phyloP scores from a whole-genome alignment of 1,140 invertebrate genomes.

The Cryptotermes secundus region DNA sequence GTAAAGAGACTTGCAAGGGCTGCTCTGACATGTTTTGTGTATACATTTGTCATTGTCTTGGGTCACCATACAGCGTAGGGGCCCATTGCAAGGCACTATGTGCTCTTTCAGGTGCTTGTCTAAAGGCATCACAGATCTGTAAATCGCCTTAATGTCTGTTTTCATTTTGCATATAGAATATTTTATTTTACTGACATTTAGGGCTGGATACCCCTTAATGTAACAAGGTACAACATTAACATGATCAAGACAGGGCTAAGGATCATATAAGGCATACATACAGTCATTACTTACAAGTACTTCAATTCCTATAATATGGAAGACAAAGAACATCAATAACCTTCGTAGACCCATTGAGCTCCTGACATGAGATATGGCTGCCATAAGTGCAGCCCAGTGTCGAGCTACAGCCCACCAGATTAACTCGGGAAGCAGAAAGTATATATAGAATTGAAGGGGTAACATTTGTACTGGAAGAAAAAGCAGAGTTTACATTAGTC shows the following conservation, averaged over 20 bases:
- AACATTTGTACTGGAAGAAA: constrained; percentile 59
- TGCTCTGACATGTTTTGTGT: too few relatives aligned
- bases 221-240: not conserved
- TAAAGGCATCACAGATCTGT: too few relatives aligned
- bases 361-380: not conserved
- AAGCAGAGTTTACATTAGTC: constrained; percentile 28
- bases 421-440: constrained; percentile 60
- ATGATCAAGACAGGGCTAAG: too few relatives aligned
- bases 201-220: too few relatives aligned
- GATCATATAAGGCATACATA: constrained; percentile 36
- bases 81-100: too few relatives aligned
- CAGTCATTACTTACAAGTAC: constrained; percentile 42
- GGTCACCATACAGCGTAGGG: too few relatives aligned
- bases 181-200: too few relatives aligned
- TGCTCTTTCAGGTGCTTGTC: too few relatives aligned
- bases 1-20: too few relatives aligned
- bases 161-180: too few relatives aligned
- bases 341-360: not conserved
- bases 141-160: too few relatives aligned
- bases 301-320: constrained; percentile 46
- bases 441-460: constrained; percentile 59
- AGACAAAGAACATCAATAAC: constrained; percentile 19
- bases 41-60: too few relatives aligned
- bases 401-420: constrained; percentile 56
- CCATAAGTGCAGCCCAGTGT: not conserved